phyloP scores from a whole-genome alignment of 2,888 invertebrate species.

The Malacosoma neustria region DNA sequence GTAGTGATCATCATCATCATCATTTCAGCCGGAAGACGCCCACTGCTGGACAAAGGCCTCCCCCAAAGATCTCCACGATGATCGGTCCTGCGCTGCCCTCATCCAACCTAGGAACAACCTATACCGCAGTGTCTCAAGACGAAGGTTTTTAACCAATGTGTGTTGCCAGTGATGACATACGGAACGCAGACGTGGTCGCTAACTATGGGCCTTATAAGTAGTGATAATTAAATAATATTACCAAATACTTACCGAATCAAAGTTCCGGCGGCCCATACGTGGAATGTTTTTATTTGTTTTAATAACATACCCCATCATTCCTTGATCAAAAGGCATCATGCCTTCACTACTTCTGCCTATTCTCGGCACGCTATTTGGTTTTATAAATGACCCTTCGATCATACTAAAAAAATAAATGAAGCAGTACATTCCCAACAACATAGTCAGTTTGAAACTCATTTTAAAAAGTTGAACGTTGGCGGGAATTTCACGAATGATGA shows the following conservation, averaged over 20 bases:
- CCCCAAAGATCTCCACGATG: no score
- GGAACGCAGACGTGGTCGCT: no score
- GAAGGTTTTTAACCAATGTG: no score
- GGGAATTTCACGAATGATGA: conserved; percentile 19
- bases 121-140: no score
- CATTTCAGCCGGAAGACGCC: no score
- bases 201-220: no score
- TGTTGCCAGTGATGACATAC: no score
- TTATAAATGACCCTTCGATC: conserved; percentile 52
- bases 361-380: conserved; percentile 59
- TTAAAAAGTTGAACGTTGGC: conserved; percentile 21
- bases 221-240: not conserved
- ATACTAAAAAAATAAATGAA: conserved; percentile 36
- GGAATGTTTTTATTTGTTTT: conserved; percentile 66
- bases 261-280: conserved; percentile 62
- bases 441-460: conserved; percentile 41
- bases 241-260: conserved; percentile 47
- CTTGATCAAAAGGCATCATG: conserved; percentile 43
- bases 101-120: no score
- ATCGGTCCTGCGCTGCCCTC: no score
- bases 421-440: conserved; percentile 36
- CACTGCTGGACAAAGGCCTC: no score
- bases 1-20: no score
- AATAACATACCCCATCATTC: conserved; percentile 59
- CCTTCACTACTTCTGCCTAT: conserved; percentile 62